Conservation (phyloP, 2,113 vertebrate species). For the Paramormyrops kingsleyae region DNA sequence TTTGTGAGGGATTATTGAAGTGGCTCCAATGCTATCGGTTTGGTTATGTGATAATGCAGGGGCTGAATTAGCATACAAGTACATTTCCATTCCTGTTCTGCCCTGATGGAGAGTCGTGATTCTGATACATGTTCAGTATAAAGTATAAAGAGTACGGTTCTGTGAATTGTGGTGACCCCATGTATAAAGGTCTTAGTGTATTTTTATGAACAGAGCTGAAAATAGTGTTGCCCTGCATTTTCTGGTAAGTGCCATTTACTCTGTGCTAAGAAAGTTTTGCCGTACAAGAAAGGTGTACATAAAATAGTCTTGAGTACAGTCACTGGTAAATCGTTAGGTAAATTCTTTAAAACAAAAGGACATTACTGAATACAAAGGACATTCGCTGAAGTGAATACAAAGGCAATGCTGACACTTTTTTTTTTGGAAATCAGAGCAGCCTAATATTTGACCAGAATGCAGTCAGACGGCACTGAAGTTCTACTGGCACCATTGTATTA, state of each 20-base stretch:
- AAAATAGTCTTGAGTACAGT: background rate
- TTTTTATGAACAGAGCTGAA: background rate
- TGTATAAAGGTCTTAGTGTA: background rate
- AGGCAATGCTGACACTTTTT: background rate
- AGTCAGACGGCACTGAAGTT: background rate
- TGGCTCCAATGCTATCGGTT: conserved; percentile 19
- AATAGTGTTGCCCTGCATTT: background rate
- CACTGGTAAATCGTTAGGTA: background rate
- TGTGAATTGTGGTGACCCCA: background rate
- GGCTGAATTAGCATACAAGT: conserved; percentile 18
- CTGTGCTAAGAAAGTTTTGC: background rate
- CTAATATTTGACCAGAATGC: background rate
- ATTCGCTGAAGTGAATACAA: no score
- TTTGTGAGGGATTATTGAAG: conserved; percentile 21
- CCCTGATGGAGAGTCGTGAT: background rate
- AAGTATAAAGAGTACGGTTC: background rate
- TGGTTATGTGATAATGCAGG: conserved; percentile 9
- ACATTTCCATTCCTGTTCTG: background rate
- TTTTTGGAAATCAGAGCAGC: background rate
- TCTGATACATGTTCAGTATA: no score
- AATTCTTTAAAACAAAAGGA: background rate
- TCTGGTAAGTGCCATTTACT: background rate
- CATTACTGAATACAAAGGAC: background rate
- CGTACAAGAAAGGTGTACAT: background rate
- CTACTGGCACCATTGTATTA: background rate